Evolutionary conservation across 2,888 invertebrate genomes (phyloP).

Genomic region (Sarcophaga carnaria): DNA sequence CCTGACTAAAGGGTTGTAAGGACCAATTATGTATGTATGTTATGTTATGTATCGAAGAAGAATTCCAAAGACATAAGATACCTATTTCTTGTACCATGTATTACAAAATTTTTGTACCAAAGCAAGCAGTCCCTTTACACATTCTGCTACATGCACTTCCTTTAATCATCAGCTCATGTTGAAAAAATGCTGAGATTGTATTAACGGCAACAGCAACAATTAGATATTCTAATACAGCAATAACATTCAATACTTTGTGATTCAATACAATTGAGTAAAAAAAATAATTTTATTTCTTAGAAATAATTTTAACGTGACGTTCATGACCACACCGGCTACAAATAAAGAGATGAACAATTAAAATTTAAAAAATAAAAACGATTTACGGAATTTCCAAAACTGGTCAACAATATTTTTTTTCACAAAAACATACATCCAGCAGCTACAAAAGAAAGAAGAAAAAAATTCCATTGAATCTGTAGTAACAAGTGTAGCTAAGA

Average conservation of each 20-base stretch:
- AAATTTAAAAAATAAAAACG: not conserved
- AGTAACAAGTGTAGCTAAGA: not conserved
- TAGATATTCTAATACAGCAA: not conserved
- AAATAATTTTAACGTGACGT: not conserved
- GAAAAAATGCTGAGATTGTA: no score
- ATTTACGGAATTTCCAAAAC: constrained; percentile 13
- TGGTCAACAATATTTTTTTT: not conserved
- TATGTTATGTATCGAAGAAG: no score
- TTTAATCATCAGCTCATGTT: no score
- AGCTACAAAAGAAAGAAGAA: not conserved
- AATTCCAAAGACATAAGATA: no score
- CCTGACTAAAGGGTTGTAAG: no score
- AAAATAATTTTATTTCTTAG: not conserved
- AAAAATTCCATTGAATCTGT: not conserved
- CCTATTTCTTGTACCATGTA: no score
- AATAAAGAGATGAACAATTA: constrained; percentile 24
- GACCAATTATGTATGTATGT: no score
- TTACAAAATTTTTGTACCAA: no score
- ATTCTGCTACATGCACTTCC: no score
- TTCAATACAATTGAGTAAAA: not conserved
- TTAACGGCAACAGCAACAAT: no score
- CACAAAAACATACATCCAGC: not conserved
- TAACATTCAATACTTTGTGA: not conserved
- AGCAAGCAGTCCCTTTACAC: no score
- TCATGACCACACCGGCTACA: constrained; percentile 18